phyloP scores from a whole-genome alignment of 2,797 vertebrate genomes.

The Clarias pachynema region DNA sequence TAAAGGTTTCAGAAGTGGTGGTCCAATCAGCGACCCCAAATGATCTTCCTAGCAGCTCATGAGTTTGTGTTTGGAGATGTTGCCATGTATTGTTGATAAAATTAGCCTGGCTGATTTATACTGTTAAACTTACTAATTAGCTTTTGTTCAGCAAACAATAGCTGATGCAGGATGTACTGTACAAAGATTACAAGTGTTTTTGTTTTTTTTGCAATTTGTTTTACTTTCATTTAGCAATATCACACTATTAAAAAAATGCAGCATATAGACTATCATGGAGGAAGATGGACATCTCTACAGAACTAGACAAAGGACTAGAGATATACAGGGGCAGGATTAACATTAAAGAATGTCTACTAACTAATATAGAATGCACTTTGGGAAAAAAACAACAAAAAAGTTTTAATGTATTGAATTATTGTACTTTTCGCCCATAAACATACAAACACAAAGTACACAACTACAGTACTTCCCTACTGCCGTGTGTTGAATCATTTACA shows the following conservation, averaged over 20 bases:
- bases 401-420: neutral
- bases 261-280: neutral
- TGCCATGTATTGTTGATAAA: neutral
- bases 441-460: too few relatives aligned
- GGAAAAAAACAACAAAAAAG: neutral
- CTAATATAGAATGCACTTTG: neutral
- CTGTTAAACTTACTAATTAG: neutral
- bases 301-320: neutral
- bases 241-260: neutral
- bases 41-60: too few relatives aligned
- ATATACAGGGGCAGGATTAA: neutral
- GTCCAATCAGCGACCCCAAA: neutral
- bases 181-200: too few relatives aligned
- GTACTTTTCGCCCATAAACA: neutral
- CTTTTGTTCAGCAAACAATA: neutral
- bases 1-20: neutral
- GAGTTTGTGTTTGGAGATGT: neutral
- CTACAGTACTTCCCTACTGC: neutral
- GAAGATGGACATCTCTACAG: neutral
- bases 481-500: neutral
- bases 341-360: neutral
- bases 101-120: neutral
- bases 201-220: too few relatives aligned
- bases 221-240: neutral
- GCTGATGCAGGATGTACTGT: neutral